phyloP scores from a whole-genome alignment of 2,113 vertebrate genomes.

The Myodes glareolus region DNA sequence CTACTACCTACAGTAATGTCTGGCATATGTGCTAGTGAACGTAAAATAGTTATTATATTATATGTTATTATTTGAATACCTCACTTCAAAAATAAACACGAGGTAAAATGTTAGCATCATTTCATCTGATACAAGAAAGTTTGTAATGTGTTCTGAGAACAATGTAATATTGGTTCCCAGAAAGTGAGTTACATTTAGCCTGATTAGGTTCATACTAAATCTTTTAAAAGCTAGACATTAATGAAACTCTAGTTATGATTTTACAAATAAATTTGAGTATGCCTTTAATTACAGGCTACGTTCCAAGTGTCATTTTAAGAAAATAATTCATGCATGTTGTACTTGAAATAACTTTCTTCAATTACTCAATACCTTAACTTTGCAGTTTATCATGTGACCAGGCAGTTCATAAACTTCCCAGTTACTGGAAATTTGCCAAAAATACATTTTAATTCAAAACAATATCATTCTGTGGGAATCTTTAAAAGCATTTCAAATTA shows the following conservation, averaged over 20 bases:
- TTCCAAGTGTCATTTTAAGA: constrained; percentile 60
- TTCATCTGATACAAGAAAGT: constrained; percentile 43
- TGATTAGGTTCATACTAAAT: constrained; percentile 46
- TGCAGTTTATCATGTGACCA: constrained; percentile 60
- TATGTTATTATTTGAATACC: not conserved
- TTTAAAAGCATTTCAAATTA: constrained; percentile 28
- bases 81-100: constrained; percentile 48
- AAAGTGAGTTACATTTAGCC: constrained; percentile 68
- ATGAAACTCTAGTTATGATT: constrained; percentile 59
- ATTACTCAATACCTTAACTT: constrained; percentile 56
- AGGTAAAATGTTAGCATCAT: not conserved
- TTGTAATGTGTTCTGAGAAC: constrained; percentile 12
- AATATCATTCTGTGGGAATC: not conserved
- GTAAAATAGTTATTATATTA: constrained; percentile 50
- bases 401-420: constrained; percentile 42
- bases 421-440: constrained; percentile 60
- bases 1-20: not conserved
- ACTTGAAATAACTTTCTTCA: constrained; percentile 49
- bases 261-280: constrained; percentile 42
- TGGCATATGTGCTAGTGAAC: not conserved
- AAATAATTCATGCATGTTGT: constrained; percentile 51
- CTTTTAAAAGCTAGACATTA: constrained; percentile 57
- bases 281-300: constrained; percentile 52
- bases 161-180: constrained; percentile 58
- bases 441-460: constrained; percentile 26